phyloP scores from a whole-genome alignment of 2,888 invertebrate species.

The Leucophora obtusa region DNA sequence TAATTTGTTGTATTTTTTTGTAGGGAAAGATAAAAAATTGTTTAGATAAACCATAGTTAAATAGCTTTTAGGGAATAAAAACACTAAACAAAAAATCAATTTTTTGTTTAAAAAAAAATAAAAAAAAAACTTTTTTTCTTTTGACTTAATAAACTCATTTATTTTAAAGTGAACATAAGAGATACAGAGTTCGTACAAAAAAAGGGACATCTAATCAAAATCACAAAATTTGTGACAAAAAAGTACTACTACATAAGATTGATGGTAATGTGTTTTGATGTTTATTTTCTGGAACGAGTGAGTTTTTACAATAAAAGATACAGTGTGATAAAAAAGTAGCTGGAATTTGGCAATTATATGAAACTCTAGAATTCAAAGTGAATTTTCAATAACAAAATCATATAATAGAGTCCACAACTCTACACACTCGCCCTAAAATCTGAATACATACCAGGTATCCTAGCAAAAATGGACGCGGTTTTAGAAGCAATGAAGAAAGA shows the following conservation, averaged over 20 bases:
- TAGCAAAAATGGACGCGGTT: too few relatives aligned
- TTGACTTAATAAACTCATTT: conserved; percentile 64
- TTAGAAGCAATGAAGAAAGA: too few relatives aligned
- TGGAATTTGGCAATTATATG: neutral
- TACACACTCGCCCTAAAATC: too few relatives aligned
- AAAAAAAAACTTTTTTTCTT: conserved; percentile 1
- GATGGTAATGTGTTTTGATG: conserved; percentile 34
- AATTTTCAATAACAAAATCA: too few relatives aligned
- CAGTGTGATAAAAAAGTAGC: neutral
- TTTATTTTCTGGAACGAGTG: conserved; percentile 2
- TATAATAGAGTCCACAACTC: too few relatives aligned
- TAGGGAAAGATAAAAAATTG: conserved; percentile 3
- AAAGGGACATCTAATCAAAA: conserved; percentile 56
- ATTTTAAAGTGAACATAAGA: conserved; percentile 59
- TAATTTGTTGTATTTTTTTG: conserved; percentile 18
- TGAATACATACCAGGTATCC: too few relatives aligned
- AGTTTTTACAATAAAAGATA: neutral
- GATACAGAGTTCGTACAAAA: conserved; percentile 42
- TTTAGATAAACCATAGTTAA: conserved; percentile 4
- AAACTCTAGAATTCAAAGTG: too few relatives aligned
- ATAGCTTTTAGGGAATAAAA: conserved; percentile 15
- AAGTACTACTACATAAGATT: conserved; percentile 32
- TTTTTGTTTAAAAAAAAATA: neutral
- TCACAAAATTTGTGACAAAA: conserved; percentile 41
- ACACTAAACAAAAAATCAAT: neutral